phyloP scores from a whole-genome alignment of 2,888 invertebrate species.

The Mimas tiliae region DNA sequence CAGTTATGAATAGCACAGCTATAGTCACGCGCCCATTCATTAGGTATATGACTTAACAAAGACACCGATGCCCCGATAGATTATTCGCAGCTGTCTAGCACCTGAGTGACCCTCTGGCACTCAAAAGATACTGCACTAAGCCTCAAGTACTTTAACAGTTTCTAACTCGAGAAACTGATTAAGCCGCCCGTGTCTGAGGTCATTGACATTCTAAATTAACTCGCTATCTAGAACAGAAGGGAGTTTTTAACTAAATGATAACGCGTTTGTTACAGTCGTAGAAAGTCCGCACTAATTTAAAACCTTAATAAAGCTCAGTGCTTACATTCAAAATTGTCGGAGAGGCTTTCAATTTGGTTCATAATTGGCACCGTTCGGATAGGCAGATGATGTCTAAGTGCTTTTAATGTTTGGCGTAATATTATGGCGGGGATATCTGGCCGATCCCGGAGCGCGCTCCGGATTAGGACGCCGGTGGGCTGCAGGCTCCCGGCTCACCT shows the following conservation, averaged over 20 bases:
- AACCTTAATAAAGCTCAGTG: constrained; percentile 59
- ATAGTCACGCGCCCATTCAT: constrained; percentile 11
- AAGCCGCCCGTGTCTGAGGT: constrained; percentile 28
- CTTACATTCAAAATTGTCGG: constrained; percentile 55
- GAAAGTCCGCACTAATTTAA: constrained; percentile 45
- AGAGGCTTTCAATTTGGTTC: constrained; percentile 68
- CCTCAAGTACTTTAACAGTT: constrained; percentile 26
- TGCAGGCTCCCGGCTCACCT: constrained; percentile 78
- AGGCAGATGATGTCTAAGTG: constrained; percentile 71
- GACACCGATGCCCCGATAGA: background rate
- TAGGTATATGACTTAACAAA: background rate
- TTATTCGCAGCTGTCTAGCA: background rate
- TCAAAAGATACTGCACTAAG: constrained; percentile 32
- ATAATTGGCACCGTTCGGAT: constrained; percentile 68
- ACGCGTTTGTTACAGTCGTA: constrained; percentile 39
- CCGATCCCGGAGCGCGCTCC: constrained; percentile 68
- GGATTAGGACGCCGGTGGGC: constrained; percentile 75
- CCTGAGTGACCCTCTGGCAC: background rate
- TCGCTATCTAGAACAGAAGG: constrained; percentile 41
- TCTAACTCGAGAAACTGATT: constrained; percentile 13
- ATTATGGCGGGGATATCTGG: constrained; percentile 70
- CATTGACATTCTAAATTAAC: constrained; percentile 21
- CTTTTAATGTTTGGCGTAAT: constrained; percentile 74
- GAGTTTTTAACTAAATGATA: constrained; percentile 30
- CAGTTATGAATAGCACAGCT: background rate